phyloP scores from a whole-genome alignment of 2,888 invertebrate species.

The Galerucella pusilla region DNA sequence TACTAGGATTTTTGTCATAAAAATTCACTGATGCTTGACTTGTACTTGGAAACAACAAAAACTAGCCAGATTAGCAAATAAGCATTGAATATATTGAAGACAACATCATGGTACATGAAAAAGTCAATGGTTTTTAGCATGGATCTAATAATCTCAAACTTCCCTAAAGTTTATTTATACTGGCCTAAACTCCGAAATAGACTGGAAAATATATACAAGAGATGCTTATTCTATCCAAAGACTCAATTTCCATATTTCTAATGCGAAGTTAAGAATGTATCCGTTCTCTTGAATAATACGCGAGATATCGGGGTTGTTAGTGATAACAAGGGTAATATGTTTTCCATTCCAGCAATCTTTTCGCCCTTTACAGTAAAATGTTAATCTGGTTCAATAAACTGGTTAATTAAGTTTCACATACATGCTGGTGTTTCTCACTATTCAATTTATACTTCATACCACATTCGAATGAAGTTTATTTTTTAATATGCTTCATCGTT shows the following conservation, averaged over 20 bases:
- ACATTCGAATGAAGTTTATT: too few species aligned
- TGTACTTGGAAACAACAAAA: too few species aligned
- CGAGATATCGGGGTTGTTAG: not conserved
- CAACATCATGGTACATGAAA: too few species aligned
- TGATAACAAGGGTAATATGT: not conserved
- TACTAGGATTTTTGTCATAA: too few species aligned
- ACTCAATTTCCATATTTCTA: constrained; percentile 28
- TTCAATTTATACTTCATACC: too few species aligned
- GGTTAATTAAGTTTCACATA: not conserved
- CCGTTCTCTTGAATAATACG: not conserved
- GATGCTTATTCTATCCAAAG: constrained; percentile 13
- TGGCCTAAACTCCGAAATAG: not conserved
- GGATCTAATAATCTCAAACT: too few species aligned
- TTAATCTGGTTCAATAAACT: not conserved
- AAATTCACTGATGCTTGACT: too few species aligned
- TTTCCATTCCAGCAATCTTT: not conserved
- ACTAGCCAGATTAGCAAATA: too few species aligned
- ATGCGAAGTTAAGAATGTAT: constrained; percentile 13
- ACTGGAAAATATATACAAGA: not conserved
- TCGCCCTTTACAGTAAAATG: not conserved
- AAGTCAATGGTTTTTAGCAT: too few species aligned
- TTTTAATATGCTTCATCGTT: too few species aligned
- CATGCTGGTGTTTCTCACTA: too few species aligned
- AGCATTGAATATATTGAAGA: too few species aligned
- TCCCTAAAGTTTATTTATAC: not conserved